Evolutionary conservation across 1,140 invertebrate species (phyloP).

Genomic region (Drosophila simulans): DNA sequence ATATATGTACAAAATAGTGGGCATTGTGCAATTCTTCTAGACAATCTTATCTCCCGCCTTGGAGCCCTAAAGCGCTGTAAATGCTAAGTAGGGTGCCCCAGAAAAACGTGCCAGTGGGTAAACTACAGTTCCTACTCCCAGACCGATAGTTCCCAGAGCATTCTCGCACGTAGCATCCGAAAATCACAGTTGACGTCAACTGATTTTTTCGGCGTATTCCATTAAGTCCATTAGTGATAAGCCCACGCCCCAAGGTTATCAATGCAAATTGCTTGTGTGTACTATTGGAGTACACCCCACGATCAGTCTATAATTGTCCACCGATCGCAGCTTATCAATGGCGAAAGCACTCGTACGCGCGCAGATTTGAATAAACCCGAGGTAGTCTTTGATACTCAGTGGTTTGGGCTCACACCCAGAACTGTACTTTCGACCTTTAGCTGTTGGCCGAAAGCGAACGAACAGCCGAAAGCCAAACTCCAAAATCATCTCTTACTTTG

Average conservation of each 20-base stretch:
- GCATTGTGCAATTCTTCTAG: slow-evolving; percentile 16
- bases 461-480: slow-evolving; percentile 26
- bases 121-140: slow-evolving; percentile 9
- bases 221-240: slow-evolving; percentile 22
- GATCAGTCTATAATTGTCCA: slow-evolving; percentile 36
- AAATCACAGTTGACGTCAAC: slow-evolving; percentile 39
- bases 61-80: not conserved
- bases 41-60: slow-evolving; percentile 16
- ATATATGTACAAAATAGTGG: too few species aligned
- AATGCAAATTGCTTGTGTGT: not conserved
- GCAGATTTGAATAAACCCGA: slow-evolving; percentile 23
- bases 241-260: slow-evolving; percentile 35
- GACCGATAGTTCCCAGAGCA: slow-evolving; percentile 1
- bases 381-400: not conserved
- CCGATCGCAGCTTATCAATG: slow-evolving; percentile 44
- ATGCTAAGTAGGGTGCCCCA: not conserved
- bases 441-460: slow-evolving; percentile 29
- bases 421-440: slow-evolving; percentile 44
- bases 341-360: slow-evolving; percentile 31
- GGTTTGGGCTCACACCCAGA: not conserved
- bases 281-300: slow-evolving; percentile 3
- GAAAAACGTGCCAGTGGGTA: slow-evolving; percentile 7
- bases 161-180: slow-evolving; percentile 18
- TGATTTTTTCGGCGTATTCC: slow-evolving; percentile 20
- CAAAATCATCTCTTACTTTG: slow-evolving; percentile 5